These are phyloP conservation scores for Artemia sinica DNA, from an alignment of 2,888 invertebrate species.

Conservation along the genomic window DNA sequence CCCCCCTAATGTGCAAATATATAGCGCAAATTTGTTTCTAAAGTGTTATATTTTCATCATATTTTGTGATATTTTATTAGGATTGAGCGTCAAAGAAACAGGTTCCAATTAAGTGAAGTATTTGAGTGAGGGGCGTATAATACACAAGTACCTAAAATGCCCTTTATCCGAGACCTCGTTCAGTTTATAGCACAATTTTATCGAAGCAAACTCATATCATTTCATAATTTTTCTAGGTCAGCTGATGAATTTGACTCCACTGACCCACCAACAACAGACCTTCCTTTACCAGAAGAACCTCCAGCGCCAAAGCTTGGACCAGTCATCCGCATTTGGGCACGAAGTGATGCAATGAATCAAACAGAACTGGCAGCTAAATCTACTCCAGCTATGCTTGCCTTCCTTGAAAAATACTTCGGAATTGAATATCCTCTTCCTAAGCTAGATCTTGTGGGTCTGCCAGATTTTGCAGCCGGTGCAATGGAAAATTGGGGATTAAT, in stretches of 20 bases:
- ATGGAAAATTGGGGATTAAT: constrained; percentile 24
- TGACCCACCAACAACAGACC: background rate
- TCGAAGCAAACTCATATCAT: no score
- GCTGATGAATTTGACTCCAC: background rate
- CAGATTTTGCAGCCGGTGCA: constrained; percentile 22
- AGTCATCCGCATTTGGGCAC: constrained; percentile 24
- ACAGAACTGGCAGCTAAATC: constrained; percentile 21
- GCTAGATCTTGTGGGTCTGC: constrained; percentile 23
- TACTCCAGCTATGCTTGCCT: constrained; percentile 23
- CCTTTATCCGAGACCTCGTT: no score
- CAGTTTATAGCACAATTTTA: no score
- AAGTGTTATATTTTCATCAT: no score
- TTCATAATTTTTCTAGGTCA: background rate
- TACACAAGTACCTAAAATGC: no score
- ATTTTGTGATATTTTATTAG: no score
- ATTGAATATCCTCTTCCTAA: constrained; percentile 24
- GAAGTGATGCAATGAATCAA: constrained; percentile 23
- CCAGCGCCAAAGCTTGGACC: constrained; percentile 11
- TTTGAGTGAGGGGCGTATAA: no score
- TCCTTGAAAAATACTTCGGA: constrained; percentile 24
- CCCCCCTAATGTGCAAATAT: no score
- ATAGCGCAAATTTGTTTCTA: no score
- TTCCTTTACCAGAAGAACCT: background rate
- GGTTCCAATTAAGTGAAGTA: no score
- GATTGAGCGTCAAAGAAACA: no score